Evolutionary conservation across 1,140 invertebrate genomes (phyloP).

Genomic region (Cydia splendana): DNA sequence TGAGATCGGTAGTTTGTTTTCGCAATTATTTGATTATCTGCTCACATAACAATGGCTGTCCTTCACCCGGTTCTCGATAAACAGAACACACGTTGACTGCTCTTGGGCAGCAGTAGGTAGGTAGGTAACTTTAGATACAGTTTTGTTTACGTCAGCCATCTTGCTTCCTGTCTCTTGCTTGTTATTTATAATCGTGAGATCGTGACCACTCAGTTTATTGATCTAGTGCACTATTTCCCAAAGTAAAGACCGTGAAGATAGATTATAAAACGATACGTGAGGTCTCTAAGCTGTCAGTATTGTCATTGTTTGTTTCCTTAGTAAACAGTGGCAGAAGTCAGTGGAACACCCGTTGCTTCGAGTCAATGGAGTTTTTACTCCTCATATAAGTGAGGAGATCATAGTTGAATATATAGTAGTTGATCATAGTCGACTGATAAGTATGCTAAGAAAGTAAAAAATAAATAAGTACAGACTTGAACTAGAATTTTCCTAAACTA

Average conservation of each 20-base stretch:
- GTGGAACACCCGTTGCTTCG: neutral
- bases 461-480: no score
- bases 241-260: neutral
- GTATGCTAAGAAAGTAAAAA: no score
- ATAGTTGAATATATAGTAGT: no score
- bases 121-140: neutral
- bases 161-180: slow-evolving; percentile 22
- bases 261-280: neutral
- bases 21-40: slow-evolving; percentile 19
- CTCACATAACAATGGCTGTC: slow-evolving; percentile 23
- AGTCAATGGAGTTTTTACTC: neutral
- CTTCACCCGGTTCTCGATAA: slow-evolving; percentile 26
- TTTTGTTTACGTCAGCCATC: slow-evolving; percentile 26
- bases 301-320: slow-evolving; percentile 1
- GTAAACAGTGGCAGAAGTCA: neutral
- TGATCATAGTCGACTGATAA: no score
- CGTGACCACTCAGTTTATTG: slow-evolving; percentile 5
- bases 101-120: neutral
- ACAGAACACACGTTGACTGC: slow-evolving; percentile 16
- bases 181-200: slow-evolving; percentile 16
- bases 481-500: no score
- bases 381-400: neutral
- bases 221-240: slow-evolving; percentile 8
- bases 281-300: neutral
- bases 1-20: neutral